These are phyloP conservation scores for Drosophila mimica DNA, from an alignment of 2,888 invertebrate genomes.

Conservation along the genomic window DNA sequence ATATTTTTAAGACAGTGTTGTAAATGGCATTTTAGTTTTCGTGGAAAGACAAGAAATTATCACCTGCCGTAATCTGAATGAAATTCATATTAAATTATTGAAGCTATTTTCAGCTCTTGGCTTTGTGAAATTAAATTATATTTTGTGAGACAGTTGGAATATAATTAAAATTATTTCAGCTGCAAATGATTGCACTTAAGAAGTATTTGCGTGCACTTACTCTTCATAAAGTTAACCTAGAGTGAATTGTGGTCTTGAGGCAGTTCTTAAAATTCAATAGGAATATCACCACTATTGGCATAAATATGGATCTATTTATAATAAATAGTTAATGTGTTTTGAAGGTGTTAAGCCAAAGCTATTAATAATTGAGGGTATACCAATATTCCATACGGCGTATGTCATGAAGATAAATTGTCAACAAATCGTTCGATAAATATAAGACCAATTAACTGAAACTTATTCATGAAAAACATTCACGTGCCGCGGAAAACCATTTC, in stretches of 20 bases:
- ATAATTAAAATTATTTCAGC: background rate
- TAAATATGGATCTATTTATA: background rate
- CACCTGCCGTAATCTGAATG: background rate
- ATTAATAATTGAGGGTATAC: background rate
- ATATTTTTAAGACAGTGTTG: background rate
- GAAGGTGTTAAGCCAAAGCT: background rate
- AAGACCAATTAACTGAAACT: background rate
- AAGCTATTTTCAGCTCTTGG: background rate
- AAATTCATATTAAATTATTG: background rate
- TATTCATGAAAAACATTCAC: constrained; percentile 22
- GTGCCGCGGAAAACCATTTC: constrained; percentile 17
- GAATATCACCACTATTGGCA: too few relatives aligned
- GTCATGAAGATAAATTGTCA: background rate
- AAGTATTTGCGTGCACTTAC: background rate
- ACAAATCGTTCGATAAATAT: constrained; percentile 17
- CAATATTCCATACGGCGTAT: background rate
- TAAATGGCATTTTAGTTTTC: background rate
- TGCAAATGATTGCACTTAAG: background rate
- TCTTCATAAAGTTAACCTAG: background rate
- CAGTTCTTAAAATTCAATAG: background rate
- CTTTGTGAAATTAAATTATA: constrained; percentile 1
- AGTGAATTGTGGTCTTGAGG: background rate
- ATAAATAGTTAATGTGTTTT: background rate
- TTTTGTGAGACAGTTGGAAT: background rate
- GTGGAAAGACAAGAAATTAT: background rate